A percentile compares a stretch with the other conserved stretches of the same genome.
Evolutionary conservation across 2,888 invertebrate genomes (phyloP).

Genomic region (Clitarchus hookeri): DNA sequence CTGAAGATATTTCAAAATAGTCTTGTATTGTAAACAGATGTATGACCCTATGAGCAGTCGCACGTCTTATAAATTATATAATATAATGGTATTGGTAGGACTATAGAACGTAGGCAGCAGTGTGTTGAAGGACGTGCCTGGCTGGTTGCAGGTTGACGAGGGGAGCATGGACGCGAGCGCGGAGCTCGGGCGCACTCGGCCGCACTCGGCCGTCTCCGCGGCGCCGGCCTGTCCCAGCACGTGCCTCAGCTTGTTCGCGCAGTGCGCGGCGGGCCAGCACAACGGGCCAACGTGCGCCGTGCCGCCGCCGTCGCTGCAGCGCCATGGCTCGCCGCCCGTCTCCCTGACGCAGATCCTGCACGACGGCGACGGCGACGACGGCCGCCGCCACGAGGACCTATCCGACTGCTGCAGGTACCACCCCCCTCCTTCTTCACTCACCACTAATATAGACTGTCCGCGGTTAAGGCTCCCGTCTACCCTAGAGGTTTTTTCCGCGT

Average conservation of each 20-base stretch:
- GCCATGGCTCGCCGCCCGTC: slow-evolving; percentile 24
- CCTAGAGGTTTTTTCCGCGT: too few relatives aligned
- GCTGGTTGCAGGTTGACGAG: not conserved
- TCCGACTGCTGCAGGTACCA: not conserved
- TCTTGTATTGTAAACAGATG: too few relatives aligned
- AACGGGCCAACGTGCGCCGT: slow-evolving; percentile 10
- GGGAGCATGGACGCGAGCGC: not conserved
- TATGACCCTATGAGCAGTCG: too few relatives aligned
- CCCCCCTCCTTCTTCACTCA: too few relatives aligned
- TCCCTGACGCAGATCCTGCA: slow-evolving; percentile 29
- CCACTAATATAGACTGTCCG: too few relatives aligned
- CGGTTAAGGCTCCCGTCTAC: too few relatives aligned
- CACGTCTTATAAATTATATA: too few relatives aligned
- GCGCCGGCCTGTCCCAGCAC: slow-evolving; percentile 48
- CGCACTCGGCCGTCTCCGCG: not conserved
- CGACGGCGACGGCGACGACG: not conserved
- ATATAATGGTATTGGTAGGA: too few relatives aligned
- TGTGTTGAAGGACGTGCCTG: not conserved
- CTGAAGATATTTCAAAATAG: too few relatives aligned
- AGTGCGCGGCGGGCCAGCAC: slow-evolving; percentile 48
- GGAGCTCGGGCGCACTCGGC: not conserved
- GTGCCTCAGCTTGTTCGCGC: slow-evolving; percentile 56
- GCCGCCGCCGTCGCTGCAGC: not conserved
- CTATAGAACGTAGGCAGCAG: too few relatives aligned
- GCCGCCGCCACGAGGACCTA: slow-evolving; percentile 11